A percentile compares a stretch with the other conserved stretches of the same genome.
Conservation (phyloP, 2,797 vertebrate genomes). For the Lithobates pipiens region DNA sequence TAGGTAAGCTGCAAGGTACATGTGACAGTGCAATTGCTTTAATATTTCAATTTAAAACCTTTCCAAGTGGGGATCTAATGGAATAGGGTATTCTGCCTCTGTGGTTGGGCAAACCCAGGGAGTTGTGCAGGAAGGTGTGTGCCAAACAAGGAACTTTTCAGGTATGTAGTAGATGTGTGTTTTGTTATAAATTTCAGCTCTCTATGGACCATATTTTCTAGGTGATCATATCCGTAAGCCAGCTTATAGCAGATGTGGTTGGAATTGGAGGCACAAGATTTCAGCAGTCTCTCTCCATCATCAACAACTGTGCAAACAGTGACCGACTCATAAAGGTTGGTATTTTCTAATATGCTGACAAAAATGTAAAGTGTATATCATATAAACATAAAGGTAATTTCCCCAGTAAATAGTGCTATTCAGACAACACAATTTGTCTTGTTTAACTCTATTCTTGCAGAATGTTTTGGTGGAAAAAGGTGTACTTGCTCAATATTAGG, state of each 20-base stretch:
- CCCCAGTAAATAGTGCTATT: too few relatives aligned
- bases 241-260: slow-evolving; percentile 96
- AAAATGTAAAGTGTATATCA: too few relatives aligned
- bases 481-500: too few relatives aligned
- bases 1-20: too few relatives aligned
- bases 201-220: slow-evolving; percentile 63
- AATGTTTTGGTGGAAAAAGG: too few relatives aligned
- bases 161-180: background rate
- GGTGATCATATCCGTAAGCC: slow-evolving; percentile 98
- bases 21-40: too few relatives aligned
- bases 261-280: slow-evolving; percentile 96
- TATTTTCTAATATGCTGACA: background rate
- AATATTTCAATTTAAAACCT: too few relatives aligned
- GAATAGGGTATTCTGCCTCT: background rate
- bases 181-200: background rate
- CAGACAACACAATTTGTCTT: too few relatives aligned
- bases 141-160: background rate
- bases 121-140: background rate
- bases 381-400: too few relatives aligned
- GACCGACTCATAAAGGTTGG: slow-evolving; percentile 94
- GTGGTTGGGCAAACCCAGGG: too few relatives aligned
- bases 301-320: slow-evolving; percentile 98
- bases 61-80: background rate
- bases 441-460: too few relatives aligned
- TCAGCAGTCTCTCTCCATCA: slow-evolving; percentile 96